phyloP scores from a whole-genome alignment of 2,888 invertebrate genomes.

The Clitarchus hookeri region DNA sequence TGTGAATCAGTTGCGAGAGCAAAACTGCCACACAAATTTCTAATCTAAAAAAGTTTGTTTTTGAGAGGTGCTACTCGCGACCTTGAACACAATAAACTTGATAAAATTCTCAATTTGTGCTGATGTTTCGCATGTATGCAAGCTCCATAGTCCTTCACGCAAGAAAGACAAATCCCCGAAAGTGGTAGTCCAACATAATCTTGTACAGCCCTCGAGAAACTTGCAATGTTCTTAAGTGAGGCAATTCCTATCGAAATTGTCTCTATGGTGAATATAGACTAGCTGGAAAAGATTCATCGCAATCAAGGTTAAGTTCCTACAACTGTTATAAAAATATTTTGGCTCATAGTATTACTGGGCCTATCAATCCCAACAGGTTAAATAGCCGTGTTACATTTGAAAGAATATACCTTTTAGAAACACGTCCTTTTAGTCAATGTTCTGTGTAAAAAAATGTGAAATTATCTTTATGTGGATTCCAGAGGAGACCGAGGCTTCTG shows the following conservation, averaged over 20 bases:
- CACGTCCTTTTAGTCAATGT: too few species aligned
- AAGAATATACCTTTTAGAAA: conserved; percentile 45
- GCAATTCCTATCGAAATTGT: not conserved
- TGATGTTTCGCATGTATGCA: conserved; percentile 43
- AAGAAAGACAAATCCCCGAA: not conserved
- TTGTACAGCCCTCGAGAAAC: conserved; percentile 46
- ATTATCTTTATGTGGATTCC: not conserved
- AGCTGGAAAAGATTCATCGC: conserved; percentile 45
- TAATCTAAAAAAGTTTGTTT: conserved; percentile 45
- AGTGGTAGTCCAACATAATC: not conserved
- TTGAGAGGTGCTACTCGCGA: conserved; percentile 45
- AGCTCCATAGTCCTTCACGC: not conserved
- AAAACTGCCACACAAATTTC: conserved; percentile 48
- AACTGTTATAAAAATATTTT: conserved; percentile 44
- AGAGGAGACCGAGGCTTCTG: not conserved
- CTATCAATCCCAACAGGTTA: not conserved
- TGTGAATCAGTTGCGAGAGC: conserved; percentile 40
- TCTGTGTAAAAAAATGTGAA: not conserved
- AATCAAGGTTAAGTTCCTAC: conserved; percentile 44
- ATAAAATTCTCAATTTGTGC: conserved; percentile 37
- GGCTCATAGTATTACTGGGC: conserved; percentile 26
- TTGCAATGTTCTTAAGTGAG: conserved; percentile 39
- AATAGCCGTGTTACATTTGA: conserved; percentile 41
- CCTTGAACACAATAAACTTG: conserved; percentile 40
- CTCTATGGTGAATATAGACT: not conserved